Base-by-base conservation (phyloP, 2,113 vertebrate species). In the Etheostoma cragini region DNA sequence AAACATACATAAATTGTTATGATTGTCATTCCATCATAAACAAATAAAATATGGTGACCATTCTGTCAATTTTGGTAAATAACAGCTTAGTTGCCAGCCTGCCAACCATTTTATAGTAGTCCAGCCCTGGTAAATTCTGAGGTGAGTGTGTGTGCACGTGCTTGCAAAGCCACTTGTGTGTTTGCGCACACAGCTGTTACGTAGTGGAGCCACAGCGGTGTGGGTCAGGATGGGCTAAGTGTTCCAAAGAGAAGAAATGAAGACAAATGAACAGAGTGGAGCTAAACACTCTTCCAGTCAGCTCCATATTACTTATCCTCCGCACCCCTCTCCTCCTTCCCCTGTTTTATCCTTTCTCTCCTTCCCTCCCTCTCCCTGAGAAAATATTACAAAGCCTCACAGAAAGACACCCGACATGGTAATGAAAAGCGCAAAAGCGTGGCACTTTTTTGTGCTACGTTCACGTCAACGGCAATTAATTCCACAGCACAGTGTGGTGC, bases 231-330 rank as follows among this genome's bases (percentile, higher is more conserved):
- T 69, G 84, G 87, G 88, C 89, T 83, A 86, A 90, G 83, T 49
- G 76, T 77, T 90, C 78, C 76, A 75, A 81, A 86, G 78, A 78
- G 86, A 87, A 78, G 80, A 89, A 93, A 94, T 93, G 86, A 94
- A 93, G 92, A 93, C 89, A 92, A 92, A 94, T 93, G 91, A 93
- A 89, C 84, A 81, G 77, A 69, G 77, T 73, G 75, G 77, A 90
- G 86, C 87, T 89, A 88, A 93, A 91, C 85, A 84, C 78, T 85
- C 78, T 77, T 84, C 71, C 77, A 89, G 84, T 85, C 89, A 68
- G 87, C 81, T 84, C 69, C 90, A 72, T 89, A 89, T 92, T 90
- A 92, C 86, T 89, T 83, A 89, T 80, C 72, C 50, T 62, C 61
- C 6, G 4, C 52, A 12, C 26, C 17, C 42, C 42, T 22, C 68